Evolutionary conservation across 2,888 invertebrate species (phyloP), one percentile per base, ranked within the genome.

Genomic region (Stenolophus ochropezus): DNA sequence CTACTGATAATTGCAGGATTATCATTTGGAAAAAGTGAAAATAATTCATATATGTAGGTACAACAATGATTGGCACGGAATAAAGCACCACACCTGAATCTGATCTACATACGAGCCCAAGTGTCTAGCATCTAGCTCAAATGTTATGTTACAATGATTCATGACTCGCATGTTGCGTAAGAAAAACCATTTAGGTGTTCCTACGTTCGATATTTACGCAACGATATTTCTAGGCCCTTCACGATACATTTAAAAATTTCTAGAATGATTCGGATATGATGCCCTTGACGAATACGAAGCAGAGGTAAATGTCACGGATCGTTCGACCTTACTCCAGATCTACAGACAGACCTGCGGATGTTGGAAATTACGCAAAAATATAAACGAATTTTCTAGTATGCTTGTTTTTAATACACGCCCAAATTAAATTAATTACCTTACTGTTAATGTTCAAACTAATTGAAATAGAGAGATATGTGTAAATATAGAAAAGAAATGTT

Each of bases 301-400:
- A 42, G 33, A 42, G 33, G 51, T 53, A 20, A 56, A 56, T 56
- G 56, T 56, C 56, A 56, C 11, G 56, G 56, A 56, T 18, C 21
- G 56, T 1, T 6, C 11, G 56, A 56, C 56, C 56, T 56, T 56
- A 56, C 56, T 56, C 56, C 18, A 56, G 21, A 21, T 56, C 21
- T 6, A 14, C 51, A 51, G 51, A 18, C 56, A 56, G 11, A 20
- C 18, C 18, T 8, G 53, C 53, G 53, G 53, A 53, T 18, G 20
- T 18, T 2, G 4, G 6, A 4, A 8, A 8, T 53, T 53, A 1
- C 18, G 53, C 21, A 53, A 42, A 42, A 11, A 42, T 42, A 1
- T 42, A 42, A 42, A 11, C 33, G 8, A 42, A 42, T 42, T 42
- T 42, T 42, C 33, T 6, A 42, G 11, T 11, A 42, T 42, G 11